Evolutionary conservation across 1,140 invertebrate species (phyloP), one percentile per base, ranked within the genome.

Genomic region (Brachionus asplanchnoidis): DNA sequence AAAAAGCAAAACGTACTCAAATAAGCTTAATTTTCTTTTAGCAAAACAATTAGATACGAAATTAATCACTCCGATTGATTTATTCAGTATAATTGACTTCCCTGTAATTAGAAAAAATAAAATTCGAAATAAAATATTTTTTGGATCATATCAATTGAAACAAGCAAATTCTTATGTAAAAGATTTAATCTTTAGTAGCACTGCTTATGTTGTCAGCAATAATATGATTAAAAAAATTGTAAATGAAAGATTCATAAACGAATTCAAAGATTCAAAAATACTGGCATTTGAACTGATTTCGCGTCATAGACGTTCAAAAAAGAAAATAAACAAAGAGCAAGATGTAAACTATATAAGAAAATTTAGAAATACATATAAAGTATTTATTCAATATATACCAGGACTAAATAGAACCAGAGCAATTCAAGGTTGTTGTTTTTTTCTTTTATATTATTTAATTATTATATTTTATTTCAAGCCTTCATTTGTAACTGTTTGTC

Each of bases 321-420:
- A 73, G 44, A 42, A 14, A 20, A n/a, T 17, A 5, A 73, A 73
- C 2, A 42, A 73, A 42, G 17, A 20, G 5, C 2, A 42, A 20
- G 1, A 40, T 42, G 12, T 20, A 50, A 17, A 50, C 26, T 77
- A 36, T 77, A 11, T 36, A 36, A 77, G 26, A 50, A 50, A 26
- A 12, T 50, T 77, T 77, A 50, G 14, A 77, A 77, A 46, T 5
- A 36, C 42, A 0, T 77, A 77, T 26, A 77, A 77, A 26, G 73
- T 77, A n/a, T 77, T 77, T 53, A 50, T 77, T 50, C 42, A 77
- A 28, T 77, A 77, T 50, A 50, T 53, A 36, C 44, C 73, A 23
- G 3, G 9, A 14, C 11, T 77, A 77, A 77, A 53, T 77, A 23
- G 14, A 50, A 26, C 44, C 0, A 26, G 14, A 26, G 17, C 42